Percentiles rank a stretch among this genome's conserved stretches.
Conservation (phyloP, 2,888 invertebrate species). For the Mimachlamys varia region DNA sequence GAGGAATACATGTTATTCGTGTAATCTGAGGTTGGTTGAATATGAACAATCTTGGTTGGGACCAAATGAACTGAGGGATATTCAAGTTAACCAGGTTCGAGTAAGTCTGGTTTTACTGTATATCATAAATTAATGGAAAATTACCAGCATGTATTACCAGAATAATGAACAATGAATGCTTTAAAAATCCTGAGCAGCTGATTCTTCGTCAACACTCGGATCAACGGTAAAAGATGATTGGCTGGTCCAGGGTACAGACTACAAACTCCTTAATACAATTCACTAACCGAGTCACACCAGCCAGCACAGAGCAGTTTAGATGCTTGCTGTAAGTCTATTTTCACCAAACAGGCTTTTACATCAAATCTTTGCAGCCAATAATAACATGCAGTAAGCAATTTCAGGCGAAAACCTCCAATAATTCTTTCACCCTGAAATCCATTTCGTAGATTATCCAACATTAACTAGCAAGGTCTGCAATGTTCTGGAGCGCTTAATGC, state of each 20-base stretch:
- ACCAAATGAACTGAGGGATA: too few relatives aligned
- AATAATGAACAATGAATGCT: background rate
- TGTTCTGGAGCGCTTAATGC: background rate
- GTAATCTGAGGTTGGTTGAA: too few relatives aligned
- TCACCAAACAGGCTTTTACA: background rate
- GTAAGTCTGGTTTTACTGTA: too few relatives aligned
- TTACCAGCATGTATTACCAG: background rate
- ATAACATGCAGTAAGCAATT: constrained; percentile 27
- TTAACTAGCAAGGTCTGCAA: constrained; percentile 12
- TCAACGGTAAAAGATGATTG: background rate
- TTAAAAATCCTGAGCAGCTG: background rate
- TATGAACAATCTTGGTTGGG: too few relatives aligned
- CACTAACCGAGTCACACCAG: background rate
- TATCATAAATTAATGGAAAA: too few relatives aligned
- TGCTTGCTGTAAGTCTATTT: background rate
- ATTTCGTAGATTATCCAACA: constrained; percentile 13
- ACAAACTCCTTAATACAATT: background rate
- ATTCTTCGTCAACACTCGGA: background rate
- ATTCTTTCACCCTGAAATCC: constrained; percentile 9
- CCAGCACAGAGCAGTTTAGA: background rate
- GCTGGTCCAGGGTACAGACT: background rate
- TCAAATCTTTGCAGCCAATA: background rate
- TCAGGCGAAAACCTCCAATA: background rate
- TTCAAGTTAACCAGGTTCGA: too few relatives aligned
- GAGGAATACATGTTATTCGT: too few relatives aligned